Percentiles rank a stretch among this genome's conserved stretches.
These are phyloP conservation scores for Piezodorus guildinii DNA, from an alignment of 1,140 invertebrate species.

Conservation along the genomic window DNA sequence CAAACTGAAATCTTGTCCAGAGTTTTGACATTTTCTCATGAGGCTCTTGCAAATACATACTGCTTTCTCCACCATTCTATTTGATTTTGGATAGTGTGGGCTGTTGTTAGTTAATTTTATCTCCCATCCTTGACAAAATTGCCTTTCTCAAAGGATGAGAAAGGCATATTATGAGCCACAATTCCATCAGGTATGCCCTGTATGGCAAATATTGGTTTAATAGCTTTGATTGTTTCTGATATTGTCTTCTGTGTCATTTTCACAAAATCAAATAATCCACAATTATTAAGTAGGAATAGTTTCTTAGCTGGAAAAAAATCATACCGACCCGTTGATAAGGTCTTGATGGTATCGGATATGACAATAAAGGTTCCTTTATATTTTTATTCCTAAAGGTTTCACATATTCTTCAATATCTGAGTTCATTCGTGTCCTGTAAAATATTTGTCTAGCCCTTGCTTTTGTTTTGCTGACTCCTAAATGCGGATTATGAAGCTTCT, in stretches of 20 bases:
- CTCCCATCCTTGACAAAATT: slow-evolving; percentile 16
- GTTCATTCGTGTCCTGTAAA: not conserved
- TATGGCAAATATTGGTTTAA: slow-evolving; percentile 15
- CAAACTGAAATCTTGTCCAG: slow-evolving; percentile 20
- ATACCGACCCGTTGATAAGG: slow-evolving; percentile 10
- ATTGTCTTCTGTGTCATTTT: not conserved
- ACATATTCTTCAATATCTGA: not conserved
- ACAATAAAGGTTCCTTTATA: slow-evolving; percentile 11
- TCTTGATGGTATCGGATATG: not conserved
- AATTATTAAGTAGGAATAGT: too few species aligned
- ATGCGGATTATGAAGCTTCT: slow-evolving; percentile 8
- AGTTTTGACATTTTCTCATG: slow-evolving; percentile 5
- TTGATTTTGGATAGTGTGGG: slow-evolving; percentile 22
- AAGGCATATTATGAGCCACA: slow-evolving; percentile 24
- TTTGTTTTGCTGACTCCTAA: slow-evolving; percentile 6
- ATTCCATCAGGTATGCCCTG: slow-evolving; percentile 19
- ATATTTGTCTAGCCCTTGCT: slow-evolving; percentile 12
- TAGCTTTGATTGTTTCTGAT: not conserved
- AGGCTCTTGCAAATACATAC: slow-evolving; percentile 22
- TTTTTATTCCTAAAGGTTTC: not conserved
- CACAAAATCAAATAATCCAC: slow-evolving; percentile 16
- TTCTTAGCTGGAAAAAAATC: slow-evolving; percentile 9
- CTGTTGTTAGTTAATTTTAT: slow-evolving; percentile 20
- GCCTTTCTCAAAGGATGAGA: slow-evolving; percentile 9
- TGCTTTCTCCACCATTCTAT: slow-evolving; percentile 21